A percentile compares a stretch with the other conserved stretches of the same genome.
phyloP scores from a whole-genome alignment of 2,113 vertebrate genomes.

The Fukomys damarensis region DNA sequence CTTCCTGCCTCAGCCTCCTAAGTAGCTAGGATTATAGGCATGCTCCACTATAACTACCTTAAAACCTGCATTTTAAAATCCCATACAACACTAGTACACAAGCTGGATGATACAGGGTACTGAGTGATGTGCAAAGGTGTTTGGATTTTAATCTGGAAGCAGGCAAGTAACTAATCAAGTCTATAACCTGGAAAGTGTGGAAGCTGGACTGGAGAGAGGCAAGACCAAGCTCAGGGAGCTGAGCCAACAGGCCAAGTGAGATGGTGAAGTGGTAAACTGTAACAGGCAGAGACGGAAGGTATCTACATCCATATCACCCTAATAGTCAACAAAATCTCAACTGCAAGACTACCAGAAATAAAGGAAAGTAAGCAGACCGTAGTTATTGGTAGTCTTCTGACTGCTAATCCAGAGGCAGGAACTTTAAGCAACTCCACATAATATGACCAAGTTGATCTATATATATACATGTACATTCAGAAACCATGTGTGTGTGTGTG shows the following conservation, averaged over 20 bases:
- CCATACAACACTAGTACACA: neutral
- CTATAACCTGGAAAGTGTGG: neutral
- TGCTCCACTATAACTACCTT: neutral
- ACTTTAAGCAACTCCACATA: neutral
- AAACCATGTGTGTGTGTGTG: neutral
- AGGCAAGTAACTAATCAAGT: neutral
- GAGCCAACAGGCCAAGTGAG: neutral
- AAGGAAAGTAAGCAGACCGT: neutral
- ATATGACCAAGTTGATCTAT: neutral
- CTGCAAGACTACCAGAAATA: neutral
- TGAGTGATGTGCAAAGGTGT: neutral
- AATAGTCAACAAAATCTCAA: neutral
- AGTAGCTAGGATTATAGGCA: neutral
- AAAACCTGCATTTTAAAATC: neutral
- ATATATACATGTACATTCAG: neutral
- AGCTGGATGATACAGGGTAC: neutral
- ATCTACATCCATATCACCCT: neutral
- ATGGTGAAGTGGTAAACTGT: neutral
- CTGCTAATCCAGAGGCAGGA: neutral
- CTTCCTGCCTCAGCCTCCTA: neutral
- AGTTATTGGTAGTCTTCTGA: neutral
- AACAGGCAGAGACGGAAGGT: neutral
- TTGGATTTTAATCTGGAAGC: neutral
- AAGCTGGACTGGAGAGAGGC: neutral
- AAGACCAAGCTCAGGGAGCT: neutral